Base-by-base conservation (phyloP, 1,140 invertebrate genomes). In the Lordiphosa collinella region DNA sequence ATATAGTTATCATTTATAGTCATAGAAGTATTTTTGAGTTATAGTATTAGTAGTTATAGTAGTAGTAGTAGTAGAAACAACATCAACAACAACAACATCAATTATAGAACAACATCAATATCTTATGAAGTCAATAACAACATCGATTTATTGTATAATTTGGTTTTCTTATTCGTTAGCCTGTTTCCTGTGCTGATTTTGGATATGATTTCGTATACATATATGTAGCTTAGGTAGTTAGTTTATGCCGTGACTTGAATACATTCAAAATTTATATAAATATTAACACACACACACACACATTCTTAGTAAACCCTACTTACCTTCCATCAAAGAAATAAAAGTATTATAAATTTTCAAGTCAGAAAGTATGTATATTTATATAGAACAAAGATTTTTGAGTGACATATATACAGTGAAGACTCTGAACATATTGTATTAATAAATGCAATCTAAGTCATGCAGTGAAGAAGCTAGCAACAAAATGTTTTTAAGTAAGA, bases 41-140 rank as follows among this genome's bases (percentile, higher is more conserved):
- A 49, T 55, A 61, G 47, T 55, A 14, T 56, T 59, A 61, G 40
- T 70, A 49, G 43, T 62, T 49, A 31, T 69, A 69, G 57, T 55
- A 62, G 65, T 71, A 73, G 67, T 61, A 72, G 70, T 69, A 76
- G 73, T 62, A 78, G 60, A 78, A 61, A 78, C 67, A 79, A 65
- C 75, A 79, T 69, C 78, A 82, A 76, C 76, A 80, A 74, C 75
- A 80, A 82, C 76, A 80, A 80, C 76, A 82, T 82, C 76, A 75
- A 82, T 54, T 75, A 76, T 70, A 84, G 71, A 75, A 82, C 68
- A 76, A 84, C 72, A 69, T 64, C 55, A 82, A 74, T 75, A 75
- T 66, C 44, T 51, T 44, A 73, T 75, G 75, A 60, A 80, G 65
- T 73, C 63, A 73, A 57, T 61, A 79, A 79, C 69, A 79, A 79